Evolutionary conservation across 2,888 invertebrate genomes (phyloP).

Genomic region (Drosophila borealis): DNA sequence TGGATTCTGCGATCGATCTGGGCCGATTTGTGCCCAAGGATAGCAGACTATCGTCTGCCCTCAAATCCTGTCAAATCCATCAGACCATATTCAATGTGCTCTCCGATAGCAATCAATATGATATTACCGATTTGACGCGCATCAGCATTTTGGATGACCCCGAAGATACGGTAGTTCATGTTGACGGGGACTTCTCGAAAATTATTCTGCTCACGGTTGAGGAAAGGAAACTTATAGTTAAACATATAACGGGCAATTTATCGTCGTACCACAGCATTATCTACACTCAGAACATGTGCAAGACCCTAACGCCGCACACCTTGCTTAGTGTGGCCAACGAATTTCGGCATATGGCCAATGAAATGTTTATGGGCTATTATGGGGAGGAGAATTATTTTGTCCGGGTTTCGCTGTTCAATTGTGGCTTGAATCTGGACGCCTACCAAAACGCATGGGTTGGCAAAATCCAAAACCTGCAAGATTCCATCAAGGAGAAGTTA

Average conservation of each 20-base stretch:
- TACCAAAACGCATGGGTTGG: neutral
- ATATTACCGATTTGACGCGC: conserved; percentile 11
- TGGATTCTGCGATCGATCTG: no score
- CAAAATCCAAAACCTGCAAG: neutral
- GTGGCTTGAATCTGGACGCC: neutral
- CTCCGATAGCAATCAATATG: neutral
- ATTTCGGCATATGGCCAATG: neutral
- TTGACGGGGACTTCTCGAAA: neutral
- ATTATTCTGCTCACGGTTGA: neutral
- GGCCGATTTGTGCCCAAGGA: no score
- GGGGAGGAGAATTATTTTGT: neutral
- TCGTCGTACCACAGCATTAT: conserved; percentile 18
- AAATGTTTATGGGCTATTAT: neutral
- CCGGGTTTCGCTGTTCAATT: neutral
- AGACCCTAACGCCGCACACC: neutral
- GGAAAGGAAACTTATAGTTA: neutral
- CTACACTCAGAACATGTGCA: conserved; percentile 15
- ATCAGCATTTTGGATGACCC: no score
- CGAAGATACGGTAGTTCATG: no score
- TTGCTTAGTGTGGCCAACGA: neutral
- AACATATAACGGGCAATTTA: conserved; percentile 3
- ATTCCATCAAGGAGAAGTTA: conserved; percentile 3
- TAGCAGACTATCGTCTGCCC: no score
- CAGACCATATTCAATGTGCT: conserved; percentile 38
- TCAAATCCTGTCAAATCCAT: neutral